phyloP scores from a whole-genome alignment of 2,113 vertebrate genomes.

The Corythornis cristatus region DNA sequence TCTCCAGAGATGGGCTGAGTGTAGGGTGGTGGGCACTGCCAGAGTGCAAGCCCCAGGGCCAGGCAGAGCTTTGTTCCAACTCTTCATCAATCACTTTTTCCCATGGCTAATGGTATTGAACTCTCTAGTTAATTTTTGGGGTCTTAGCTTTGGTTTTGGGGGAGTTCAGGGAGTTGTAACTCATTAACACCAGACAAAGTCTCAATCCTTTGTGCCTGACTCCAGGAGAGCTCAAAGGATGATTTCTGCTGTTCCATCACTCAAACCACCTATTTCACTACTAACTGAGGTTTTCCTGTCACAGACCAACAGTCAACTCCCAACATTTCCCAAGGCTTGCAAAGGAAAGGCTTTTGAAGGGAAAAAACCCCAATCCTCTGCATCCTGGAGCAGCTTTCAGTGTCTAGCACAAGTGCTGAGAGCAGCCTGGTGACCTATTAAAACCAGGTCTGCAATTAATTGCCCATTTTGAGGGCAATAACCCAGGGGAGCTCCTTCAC shows the following conservation, averaged over 20 bases:
- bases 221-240: neutral
- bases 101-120: accelerated
- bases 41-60: neutral
- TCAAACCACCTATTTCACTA: neutral
- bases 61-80: accelerated
- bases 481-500: neutral
- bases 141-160: neutral
- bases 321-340: neutral
- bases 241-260: neutral
- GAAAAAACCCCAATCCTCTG: neutral
- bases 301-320: neutral
- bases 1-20: neutral
- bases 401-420: neutral
- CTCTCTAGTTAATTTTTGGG: neutral
- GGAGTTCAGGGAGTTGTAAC: neutral
- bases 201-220: neutral
- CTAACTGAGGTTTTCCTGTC: neutral
- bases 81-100: accelerated
- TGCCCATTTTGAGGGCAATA: neutral
- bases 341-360: neutral
- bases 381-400: neutral
- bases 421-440: neutral
- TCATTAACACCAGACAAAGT: neutral
- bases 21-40: neutral
- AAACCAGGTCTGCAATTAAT: neutral